Evolutionary conservation across 2,888 invertebrate genomes (phyloP), one percentile per base, ranked within the genome.

Genomic region (Elgonia sp.): DNA sequence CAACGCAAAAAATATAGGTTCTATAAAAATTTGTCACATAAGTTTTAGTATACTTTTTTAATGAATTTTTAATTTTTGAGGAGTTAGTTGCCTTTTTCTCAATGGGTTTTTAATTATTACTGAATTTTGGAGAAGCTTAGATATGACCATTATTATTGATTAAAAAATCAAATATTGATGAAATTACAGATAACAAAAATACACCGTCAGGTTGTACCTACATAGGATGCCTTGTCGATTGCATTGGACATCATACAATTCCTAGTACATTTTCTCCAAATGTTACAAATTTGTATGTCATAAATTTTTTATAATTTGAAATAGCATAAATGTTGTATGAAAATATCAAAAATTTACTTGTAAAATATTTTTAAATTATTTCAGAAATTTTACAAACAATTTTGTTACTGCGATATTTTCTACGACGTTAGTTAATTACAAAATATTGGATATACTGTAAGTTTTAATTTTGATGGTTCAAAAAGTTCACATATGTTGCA

Each of bases 221-320:
- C 73, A 46, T 42, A 5, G 70, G 82, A 53, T 92, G 93, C 86
- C 70, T 75, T 3, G 91, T 91, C 4, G 88, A 76, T 50, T 95
- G 94, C 83, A 88, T 80, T 9, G 91, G 91, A 21, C 91, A 91
- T 42, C 83, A 80, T 8, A 90, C 91, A 79, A 92, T 95, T 50
- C 94, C 95, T 1, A 90, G 89, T 42, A 90, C 92, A 63, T 90
- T 94, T 18, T 92, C 94, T 5, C 37, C 81, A 2, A 91, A 93
- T 65, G 90, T 93, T 10, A 93, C 91, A 9, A 90, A 86, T 14
- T 90, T 95, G 95, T 95, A 93, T 84, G 93, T 83, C 73, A 76
- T n/a, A 20, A 39, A 21, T 73, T 60, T 7, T 73, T 75, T 37
- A 55, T 37, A 39, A 53, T 18, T 46, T 60, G n/a, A n/a, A n/a